Conservation (phyloP, 2,797 vertebrate species). For the Melopsittacus undulatus region DNA sequence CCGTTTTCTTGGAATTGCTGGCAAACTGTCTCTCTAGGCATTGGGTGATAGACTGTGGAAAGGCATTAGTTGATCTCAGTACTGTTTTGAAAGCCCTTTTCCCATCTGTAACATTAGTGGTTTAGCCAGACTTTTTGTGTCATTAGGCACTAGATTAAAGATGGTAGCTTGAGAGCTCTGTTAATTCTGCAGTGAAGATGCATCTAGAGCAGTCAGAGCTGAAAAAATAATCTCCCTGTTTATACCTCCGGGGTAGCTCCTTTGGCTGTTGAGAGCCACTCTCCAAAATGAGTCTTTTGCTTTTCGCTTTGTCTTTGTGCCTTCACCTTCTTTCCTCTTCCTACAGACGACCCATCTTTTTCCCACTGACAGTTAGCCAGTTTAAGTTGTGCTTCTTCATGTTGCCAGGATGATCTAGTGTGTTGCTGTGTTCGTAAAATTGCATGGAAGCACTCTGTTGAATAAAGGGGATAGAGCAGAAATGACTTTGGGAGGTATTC, state of each 20-base stretch:
- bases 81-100: background rate
- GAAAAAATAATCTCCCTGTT: background rate
- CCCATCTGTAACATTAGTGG: background rate
- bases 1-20: background rate
- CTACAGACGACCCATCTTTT: background rate
- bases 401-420: conserved; percentile 54
- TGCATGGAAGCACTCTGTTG: background rate
- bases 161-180: background rate
- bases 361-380: background rate
- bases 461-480: conserved; percentile 9
- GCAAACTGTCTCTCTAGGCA: background rate
- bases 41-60: background rate
- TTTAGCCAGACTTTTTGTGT: background rate
- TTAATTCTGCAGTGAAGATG: background rate
- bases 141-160: background rate
- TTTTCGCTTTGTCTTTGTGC: conserved; percentile 27
- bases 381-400: conserved; percentile 32
- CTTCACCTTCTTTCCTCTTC: background rate
- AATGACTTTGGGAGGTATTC: conserved; percentile 32
- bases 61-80: background rate
- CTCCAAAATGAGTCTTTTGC: background rate
- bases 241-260: background rate
- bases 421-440: conserved; percentile 10
- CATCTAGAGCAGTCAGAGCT: background rate
- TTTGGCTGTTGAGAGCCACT: background rate